A percentile compares a stretch with the other conserved stretches of the same genome.
These are phyloP conservation scores for Rhingia campestris DNA, from an alignment of 2,888 invertebrate species.

Conservation along the genomic window DNA sequence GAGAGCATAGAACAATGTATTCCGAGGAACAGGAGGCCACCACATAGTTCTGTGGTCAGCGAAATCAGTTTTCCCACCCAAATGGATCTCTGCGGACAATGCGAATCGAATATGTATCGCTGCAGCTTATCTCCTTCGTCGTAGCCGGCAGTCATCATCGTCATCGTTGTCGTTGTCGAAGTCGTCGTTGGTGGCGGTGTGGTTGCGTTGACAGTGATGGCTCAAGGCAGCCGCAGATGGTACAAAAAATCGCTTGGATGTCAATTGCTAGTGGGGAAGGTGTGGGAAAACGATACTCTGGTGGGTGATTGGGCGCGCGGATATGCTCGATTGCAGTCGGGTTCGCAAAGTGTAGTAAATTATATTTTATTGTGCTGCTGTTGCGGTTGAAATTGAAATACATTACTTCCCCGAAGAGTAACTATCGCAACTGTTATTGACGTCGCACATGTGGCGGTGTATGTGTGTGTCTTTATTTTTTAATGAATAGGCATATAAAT, in stretches of 20 bases:
- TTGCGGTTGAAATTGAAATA: conserved; percentile 71
- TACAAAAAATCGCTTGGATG: conserved; percentile 50
- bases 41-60: conserved; percentile 64
- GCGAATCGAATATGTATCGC: conserved; percentile 25
- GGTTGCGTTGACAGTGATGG: conserved; percentile 33
- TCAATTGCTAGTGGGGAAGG: conserved; percentile 37
- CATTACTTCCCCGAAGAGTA: conserved; percentile 52
- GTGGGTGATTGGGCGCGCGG: conserved; percentile 63
- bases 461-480: conserved; percentile 37
- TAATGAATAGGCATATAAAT: conserved; percentile 55
- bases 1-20: conserved; percentile 33
- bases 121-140: conserved; percentile 44
- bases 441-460: neutral
- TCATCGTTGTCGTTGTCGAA: neutral
- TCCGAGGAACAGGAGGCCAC: neutral
- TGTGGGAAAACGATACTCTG: conserved; percentile 66
- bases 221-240: conserved; percentile 52
- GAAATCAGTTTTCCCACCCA: conserved; percentile 48
- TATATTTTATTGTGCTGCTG: conserved; percentile 59
- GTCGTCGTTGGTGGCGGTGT: conserved; percentile 46
- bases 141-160: neutral
- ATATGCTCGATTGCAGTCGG: conserved; percentile 32
- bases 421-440: neutral
- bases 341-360: conserved; percentile 49
- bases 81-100: conserved; percentile 10